Evolutionary conservation across 2,797 vertebrate genomes (phyloP), one percentile per base, ranked within the genome.

Genomic region (Aselliscus stoliczkanus): DNA sequence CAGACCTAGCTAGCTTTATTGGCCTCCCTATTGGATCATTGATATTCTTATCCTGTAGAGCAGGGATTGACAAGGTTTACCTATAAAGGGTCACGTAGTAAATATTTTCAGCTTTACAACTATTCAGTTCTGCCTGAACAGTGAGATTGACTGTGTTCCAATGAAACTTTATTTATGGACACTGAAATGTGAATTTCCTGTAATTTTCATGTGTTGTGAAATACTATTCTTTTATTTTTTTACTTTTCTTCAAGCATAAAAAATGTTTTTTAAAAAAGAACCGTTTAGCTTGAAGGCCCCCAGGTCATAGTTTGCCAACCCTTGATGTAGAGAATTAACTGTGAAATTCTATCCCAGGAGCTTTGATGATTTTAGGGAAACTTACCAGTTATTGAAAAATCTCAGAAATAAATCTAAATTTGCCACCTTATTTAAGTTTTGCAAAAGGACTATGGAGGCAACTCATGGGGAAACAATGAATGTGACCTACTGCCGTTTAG

Each of bases 391-490:
- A 80, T 69, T 37, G 65, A 90, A 93, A 94, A 94, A 2, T 47
- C 25, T 89, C 64, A 67, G 64, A 91, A 91, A 77, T 42, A 93
- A 85, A n/a, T 77, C 27, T 34, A 65, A 94, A 76, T 89, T 50
- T 15, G 54, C 81, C 20, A 9, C 15, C 94, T 94, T 88, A 85
- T 84, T 95, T 87, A 97, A 91, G 75, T 67, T 94, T 93, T 81
- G 29, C 72, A 89, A 90, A 94, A 62, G 27, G 29, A 70, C 77
- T 87, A 72, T 85, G 60, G 83, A 96, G 96, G 21, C 60, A 60
- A 58, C 47, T 82, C 87, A 90, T 88, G 50, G 47, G 7, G 82
- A 88, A 39, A 56, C 12, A 37, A 62, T 67, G 64, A 69, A 64
- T 44, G 31, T 88, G 91, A 93, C 85, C 69, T 79, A 58, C 85